Evolutionary conservation across 23 tunicate genomes (phyloP).

Genomic region (Ciona savignyi): DNA sequence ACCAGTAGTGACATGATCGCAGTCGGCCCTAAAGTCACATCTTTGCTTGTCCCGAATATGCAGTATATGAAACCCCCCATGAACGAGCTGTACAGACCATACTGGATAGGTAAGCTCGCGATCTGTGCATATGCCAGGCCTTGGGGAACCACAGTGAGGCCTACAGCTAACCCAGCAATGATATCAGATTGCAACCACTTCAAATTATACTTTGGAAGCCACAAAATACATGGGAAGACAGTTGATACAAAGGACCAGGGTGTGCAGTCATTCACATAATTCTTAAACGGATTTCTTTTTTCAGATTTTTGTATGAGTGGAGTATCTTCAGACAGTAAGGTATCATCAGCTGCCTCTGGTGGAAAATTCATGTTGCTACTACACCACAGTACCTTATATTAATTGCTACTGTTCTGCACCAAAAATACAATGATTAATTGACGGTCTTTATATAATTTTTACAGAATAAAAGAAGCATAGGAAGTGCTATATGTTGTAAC

Average conservation of each 20-base stretch:
- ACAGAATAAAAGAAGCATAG: too few species aligned
- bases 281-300: neutral
- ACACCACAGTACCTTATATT: too few species aligned
- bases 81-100: conserved; percentile 90
- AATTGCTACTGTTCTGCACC: too few species aligned
- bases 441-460: too few species aligned
- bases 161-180: conserved; percentile 95
- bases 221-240: conserved; percentile 42
- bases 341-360: neutral
- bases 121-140: conserved; percentile 93
- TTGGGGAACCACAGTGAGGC: conserved; percentile 94
- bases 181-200: conserved; percentile 80
- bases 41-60: conserved; percentile 92
- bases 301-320: neutral
- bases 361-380: neutral
- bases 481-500: too few species aligned
- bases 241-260: conserved; percentile 3
- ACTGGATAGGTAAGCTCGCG: conserved; percentile 90
- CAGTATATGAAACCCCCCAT: conserved; percentile 95
- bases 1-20: conserved; percentile 96
- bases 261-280: neutral
- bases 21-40: conserved; percentile 95
- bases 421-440: too few species aligned
- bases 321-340: neutral
- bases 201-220: conserved; percentile 87